Conservation (phyloP, 2,888 invertebrate genomes). For the Nomada ruficornis region DNA sequence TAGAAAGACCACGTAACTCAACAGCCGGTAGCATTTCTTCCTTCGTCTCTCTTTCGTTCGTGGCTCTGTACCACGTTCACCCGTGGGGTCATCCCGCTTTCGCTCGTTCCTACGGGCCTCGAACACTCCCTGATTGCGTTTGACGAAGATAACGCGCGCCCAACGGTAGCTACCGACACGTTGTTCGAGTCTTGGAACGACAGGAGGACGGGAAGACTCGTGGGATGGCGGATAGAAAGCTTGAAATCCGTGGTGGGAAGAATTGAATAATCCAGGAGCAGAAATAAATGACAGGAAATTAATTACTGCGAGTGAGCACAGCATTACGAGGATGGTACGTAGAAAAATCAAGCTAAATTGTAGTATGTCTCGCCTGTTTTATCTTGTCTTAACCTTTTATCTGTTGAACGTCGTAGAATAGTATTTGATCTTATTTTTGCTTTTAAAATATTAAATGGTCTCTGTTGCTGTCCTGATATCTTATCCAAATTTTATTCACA, state of each 20-base stretch:
- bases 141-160: conserved; percentile 32
- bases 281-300: not conserved
- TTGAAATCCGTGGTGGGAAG: not conserved
- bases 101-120: conserved; percentile 10
- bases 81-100: conserved; percentile 40
- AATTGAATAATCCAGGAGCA: not conserved
- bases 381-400: too few species aligned
- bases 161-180: not conserved
- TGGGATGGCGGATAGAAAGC: not conserved
- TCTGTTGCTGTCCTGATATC: too few species aligned
- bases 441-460: too few species aligned
- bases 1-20: conserved; percentile 79
- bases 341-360: too few species aligned
- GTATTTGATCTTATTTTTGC: too few species aligned
- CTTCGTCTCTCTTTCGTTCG: conserved; percentile 62
- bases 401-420: too few species aligned
- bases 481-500: too few species aligned
- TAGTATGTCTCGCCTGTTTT: too few species aligned
- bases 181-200: not conserved
- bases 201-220: not conserved
- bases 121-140: conserved; percentile 23
- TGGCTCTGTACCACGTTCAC: conserved; percentile 16
- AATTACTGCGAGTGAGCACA: too few species aligned
- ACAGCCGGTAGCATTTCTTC: conserved; percentile 75
- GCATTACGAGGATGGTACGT: too few species aligned